These are phyloP conservation scores for Xestia c-nigrum DNA, from an alignment of 2,888 invertebrate species.

Conservation along the genomic window DNA sequence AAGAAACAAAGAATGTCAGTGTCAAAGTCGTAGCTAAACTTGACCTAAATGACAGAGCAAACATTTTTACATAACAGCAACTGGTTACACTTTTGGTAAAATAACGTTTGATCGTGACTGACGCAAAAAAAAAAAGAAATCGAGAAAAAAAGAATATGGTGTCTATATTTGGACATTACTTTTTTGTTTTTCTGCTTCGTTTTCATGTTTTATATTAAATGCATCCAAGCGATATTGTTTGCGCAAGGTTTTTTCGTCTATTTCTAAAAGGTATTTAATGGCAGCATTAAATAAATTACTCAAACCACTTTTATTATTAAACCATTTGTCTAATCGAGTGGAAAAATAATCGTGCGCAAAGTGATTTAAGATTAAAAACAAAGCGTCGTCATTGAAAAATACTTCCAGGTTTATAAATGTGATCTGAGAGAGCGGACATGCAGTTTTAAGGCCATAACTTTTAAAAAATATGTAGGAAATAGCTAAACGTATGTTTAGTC, in stretches of 20 bases:
- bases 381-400: constrained; percentile 29
- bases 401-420: constrained; percentile 40
- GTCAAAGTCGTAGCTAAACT: constrained; percentile 70
- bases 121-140: background rate
- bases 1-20: constrained; percentile 55
- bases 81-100: constrained; percentile 53
- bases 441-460: constrained; percentile 47
- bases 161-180: no score
- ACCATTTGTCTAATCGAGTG: constrained; percentile 8
- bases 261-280: background rate
- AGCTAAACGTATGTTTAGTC: constrained; percentile 23
- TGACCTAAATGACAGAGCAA: constrained; percentile 74
- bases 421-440: constrained; percentile 25
- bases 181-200: background rate
- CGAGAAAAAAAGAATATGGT: background rate
- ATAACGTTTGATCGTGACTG: constrained; percentile 26
- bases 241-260: background rate
- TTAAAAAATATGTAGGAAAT: constrained; percentile 39
- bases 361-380: constrained; percentile 14
- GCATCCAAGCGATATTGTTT: background rate
- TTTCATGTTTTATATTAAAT: background rate
- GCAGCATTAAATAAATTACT: background rate
- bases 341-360: constrained; percentile 35
- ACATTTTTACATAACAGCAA: constrained; percentile 73
- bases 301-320: background rate